Base-by-base conservation (phyloP, 2,888 invertebrate genomes). In the Nebria salina region DNA sequence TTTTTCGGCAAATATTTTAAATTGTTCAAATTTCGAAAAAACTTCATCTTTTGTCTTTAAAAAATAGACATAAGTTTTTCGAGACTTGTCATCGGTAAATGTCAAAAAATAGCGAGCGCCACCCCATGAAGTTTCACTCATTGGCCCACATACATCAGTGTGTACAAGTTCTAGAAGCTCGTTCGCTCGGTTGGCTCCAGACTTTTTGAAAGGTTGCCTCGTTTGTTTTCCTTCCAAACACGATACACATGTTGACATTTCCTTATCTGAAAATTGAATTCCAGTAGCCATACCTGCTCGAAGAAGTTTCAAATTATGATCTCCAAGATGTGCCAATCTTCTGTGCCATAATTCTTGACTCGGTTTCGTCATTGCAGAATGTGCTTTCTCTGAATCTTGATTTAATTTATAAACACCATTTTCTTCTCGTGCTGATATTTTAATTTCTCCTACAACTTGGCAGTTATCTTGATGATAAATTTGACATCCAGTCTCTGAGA, bases 111-210 rank as follows among this genome's bases (percentile, higher is more conserved):
- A 54, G 7, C 80, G 84, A 26, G 83, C 75, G 34, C 83, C 84
- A 79, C 84, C 83, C 2, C 6, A 54, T 4, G 54, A 54, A 11
- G 54, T 7, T 8, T 84, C 84, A 54, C 72, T 83, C 65, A 84
- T 84, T 42, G 83, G 84, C 25, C 85, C 85, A 82, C 84, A 84
- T 7, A 85, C 83, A 82, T 85, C 85, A 68, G 83, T 83, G 70
- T 83, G 83, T 25, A 84, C 74, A 13, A 84, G 74, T 65, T 84
- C 83, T n/a, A 83, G 82, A 34, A 84, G 76, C 78, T 74, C 68
- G 26, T 65, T 82, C 66, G 72, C 41, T 75, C 66, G 42, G 26
- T 42, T 42, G 5, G 13, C 75, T 64, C 54, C 54, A 26, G 11
- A n/a, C 7, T n/a, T 54, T 2, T 34, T 34, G 13, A 42, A 75